Conservation (phyloP, 2,888 invertebrate species). For the Ernsta delagoae region DNA sequence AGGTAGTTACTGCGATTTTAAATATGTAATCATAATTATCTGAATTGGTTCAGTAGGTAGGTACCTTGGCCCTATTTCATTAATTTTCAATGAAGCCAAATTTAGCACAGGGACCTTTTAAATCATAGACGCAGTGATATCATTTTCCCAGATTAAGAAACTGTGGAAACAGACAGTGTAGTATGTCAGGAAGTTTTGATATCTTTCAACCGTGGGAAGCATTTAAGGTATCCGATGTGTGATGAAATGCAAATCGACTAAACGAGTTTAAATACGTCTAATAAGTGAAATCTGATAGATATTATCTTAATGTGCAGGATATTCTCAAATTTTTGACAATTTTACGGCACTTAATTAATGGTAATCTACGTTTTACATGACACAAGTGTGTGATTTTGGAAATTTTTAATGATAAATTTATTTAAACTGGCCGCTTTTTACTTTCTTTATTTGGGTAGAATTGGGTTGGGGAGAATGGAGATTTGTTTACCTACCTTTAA, state of each 20-base stretch:
- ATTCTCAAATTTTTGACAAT: slow-evolving; percentile 17
- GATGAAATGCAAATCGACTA: slow-evolving; percentile 52
- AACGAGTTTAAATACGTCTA: slow-evolving; percentile 52
- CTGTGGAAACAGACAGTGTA: slow-evolving; percentile 10
- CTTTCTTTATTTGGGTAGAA: not conserved
- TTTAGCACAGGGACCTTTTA: too few species aligned
- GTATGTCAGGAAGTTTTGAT: slow-evolving; percentile 24
- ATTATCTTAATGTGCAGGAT: slow-evolving; percentile 16
- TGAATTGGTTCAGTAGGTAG: too few species aligned
- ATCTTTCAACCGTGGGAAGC: slow-evolving; percentile 54
- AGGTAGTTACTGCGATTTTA: too few species aligned
- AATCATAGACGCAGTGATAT: too few species aligned
- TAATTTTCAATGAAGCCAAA: too few species aligned
- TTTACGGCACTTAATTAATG: slow-evolving; percentile 22
- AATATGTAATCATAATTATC: too few species aligned
- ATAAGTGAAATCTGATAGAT: slow-evolving; percentile 42
- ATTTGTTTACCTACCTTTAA: too few species aligned
- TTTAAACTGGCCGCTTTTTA: not conserved
- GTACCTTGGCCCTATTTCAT: too few species aligned
- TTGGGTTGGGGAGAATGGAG: too few species aligned
- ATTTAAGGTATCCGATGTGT: slow-evolving; percentile 39
- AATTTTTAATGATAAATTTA: slow-evolving; percentile 18
- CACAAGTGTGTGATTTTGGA: slow-evolving; percentile 9
- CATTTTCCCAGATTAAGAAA: slow-evolving; percentile 16
- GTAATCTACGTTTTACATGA: slow-evolving; percentile 6